Base-by-base conservation (phyloP, 2,113 vertebrate genomes). In the Panthera leo region DNA sequence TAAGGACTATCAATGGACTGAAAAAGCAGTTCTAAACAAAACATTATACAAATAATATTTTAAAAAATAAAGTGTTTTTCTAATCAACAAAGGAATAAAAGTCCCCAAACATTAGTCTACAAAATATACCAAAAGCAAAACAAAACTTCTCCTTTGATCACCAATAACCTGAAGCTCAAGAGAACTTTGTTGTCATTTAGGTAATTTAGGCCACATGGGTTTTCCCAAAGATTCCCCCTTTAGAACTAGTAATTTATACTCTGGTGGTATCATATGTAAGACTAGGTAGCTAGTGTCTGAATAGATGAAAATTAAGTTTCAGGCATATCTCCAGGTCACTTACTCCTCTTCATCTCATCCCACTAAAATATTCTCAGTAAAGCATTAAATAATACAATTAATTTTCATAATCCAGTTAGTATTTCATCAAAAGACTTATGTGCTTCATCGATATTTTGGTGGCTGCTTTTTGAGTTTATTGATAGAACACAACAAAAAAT, bases 391-490 rank as follows among this genome's bases (percentile, higher is more conserved):
- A 92, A 75, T 16, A 68, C 6, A 80, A 75, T 70, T 91, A 63
- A 45, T 75, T 85, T 94, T 94, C 61, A 76, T 80, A 88, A 91
- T 42, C 7, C 4, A 92, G 51, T 79, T 96, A 76, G n/a, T 55
- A 55, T 85, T 92, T 85, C 21, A 61, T 79, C 5, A 75, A 87
- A 88, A 70, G 21, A 73, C 58, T 65, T 79, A 25, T 11, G 13
- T n/a, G 8, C 91, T 95, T 82, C 76, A 53, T 25, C 73, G 16
- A 88, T 4, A 82, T 96, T 95, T 87, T 89, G 61, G 71, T 82
- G 70, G 21, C 71, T 93, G 25, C 13, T 84, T 70, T 48, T 61
- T 79, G 10, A 91, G n/a, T 75, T 89, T 96, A 80, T 23, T 85
- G 11, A 78, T 68, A 75, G 15, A 79, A 53, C 7, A 73, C 19